Base-by-base conservation (phyloP, 2,797 vertebrate genomes). In the Argentina silus region DNA sequence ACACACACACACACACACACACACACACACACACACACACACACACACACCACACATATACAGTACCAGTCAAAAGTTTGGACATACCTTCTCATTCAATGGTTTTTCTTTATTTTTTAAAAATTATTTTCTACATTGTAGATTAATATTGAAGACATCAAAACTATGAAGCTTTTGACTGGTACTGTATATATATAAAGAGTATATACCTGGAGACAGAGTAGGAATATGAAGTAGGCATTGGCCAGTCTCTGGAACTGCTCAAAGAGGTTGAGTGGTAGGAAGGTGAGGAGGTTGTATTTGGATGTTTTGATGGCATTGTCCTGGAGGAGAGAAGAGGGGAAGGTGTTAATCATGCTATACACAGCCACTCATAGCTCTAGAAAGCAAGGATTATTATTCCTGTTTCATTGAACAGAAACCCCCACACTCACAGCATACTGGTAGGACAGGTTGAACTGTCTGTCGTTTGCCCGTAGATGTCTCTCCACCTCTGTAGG, bases 221-320 rank as follows among this genome's bases (percentile, higher is more conserved):
- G 90, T 74, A 97, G 93, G 87, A 95, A 87, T 59, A 97, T 90
- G 85, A 98, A 98, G 90, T 98, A 98, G 19, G 95, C 95, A 15
- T 98, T 98, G 83, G 96, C 96, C 48, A 98, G 92, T 77, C 96
- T 93, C 90, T 93, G 95, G 83, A 98, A 96, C 92, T 98, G 97
- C 85, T 98, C 95, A 17, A 98, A 98, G 27, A 98, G 91, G 90
- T 98, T 98, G 72, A 96, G 89, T 3, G 97, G 97, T 78, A 98
- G 92, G 89, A 98, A 98, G 83, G 93, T 96, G 85, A 98, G 87
- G 70, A 95, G 12, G 78, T 93, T 97, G 86, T 98, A 98, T 78
- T 97, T 98, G 0, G 95, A 96, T 7, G 97, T 98, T 88, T 94
- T 96, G 89, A 99, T 97, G 81, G 93, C 88, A 75, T 99, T 99